Conservation (phyloP, 2,797 vertebrate species). For the Setipinna tenuifilis region DNA sequence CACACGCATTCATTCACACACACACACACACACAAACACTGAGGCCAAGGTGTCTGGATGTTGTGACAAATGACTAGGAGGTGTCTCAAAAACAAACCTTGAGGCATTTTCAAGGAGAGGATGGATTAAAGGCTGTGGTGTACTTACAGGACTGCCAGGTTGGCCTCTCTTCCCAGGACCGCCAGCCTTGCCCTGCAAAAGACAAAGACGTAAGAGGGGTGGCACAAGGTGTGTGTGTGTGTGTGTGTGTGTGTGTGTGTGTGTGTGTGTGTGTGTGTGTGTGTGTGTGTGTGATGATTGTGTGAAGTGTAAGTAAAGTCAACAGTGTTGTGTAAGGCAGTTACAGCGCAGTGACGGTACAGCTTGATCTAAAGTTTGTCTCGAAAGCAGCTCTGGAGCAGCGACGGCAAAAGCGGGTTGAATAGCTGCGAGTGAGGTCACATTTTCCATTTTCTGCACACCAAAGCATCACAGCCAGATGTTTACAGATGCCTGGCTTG, state of each 20-base stretch:
- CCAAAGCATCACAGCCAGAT: slow-evolving; percentile 9
- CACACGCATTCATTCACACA: neutral
- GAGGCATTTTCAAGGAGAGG: too few species aligned
- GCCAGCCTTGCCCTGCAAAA: slow-evolving; percentile 87
- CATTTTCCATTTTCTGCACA: slow-evolving; percentile 5
- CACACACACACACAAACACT: neutral
- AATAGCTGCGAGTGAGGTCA: slow-evolving; percentile 19
- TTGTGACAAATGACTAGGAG: neutral
- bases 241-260: too few species aligned
- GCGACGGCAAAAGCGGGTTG: neutral
- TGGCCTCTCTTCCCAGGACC: slow-evolving; percentile 86
- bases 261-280: too few species aligned
- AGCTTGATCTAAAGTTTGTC: neutral
- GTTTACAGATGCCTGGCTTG: slow-evolving; percentile 15
- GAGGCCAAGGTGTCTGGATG: neutral
- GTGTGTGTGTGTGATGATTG: too few species aligned
- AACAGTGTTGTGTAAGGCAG: neutral
- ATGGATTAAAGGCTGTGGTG: slow-evolving; percentile 19
- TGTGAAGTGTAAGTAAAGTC: too few species aligned
- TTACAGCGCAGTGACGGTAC: neutral
- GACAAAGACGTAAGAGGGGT: slow-evolving; percentile 52
- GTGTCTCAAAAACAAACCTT: too few species aligned
- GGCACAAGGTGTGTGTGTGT: neutral
- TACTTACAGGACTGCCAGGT: slow-evolving; percentile 84
- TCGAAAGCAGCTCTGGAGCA: neutral